These are phyloP conservation scores for Nomada hirtipes DNA, from an alignment of 2,888 invertebrate species.

Conservation along the genomic window DNA sequence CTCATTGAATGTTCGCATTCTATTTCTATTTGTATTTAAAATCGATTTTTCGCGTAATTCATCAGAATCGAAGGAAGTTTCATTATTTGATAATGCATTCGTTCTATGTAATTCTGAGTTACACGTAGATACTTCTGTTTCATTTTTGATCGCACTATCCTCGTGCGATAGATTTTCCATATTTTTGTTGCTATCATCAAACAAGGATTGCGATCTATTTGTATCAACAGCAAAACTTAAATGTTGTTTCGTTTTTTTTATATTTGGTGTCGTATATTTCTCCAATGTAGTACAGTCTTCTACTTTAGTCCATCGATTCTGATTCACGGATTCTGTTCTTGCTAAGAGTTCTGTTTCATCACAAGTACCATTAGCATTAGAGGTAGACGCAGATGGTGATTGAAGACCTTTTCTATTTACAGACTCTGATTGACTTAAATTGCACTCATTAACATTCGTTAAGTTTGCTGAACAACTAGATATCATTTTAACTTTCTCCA, in stretches of 20 bases:
- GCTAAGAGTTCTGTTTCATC: background rate
- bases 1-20: background rate
- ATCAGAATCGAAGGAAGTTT: background rate
- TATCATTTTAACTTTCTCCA: background rate
- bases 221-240: slow-evolving; percentile 36
- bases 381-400: background rate
- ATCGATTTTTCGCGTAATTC: background rate
- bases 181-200: slow-evolving; percentile 28
- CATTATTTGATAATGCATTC: background rate
- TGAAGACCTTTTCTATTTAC: background rate
- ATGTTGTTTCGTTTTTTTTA: background rate
- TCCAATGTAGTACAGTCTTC: background rate
- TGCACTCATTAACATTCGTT: slow-evolving; percentile 9
- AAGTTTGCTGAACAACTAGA: background rate
- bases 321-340: background rate
- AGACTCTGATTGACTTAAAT: slow-evolving; percentile 10
- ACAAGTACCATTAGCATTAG: background rate
- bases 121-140: background rate
- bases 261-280: slow-evolving; percentile 5
- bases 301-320: background rate
- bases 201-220: slow-evolving; percentile 52
- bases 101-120: background rate
- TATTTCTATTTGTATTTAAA: background rate
- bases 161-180: background rate
- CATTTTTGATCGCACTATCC: background rate